phyloP scores from a whole-genome alignment of 2,113 vertebrate species.

The Corythoichthys intestinalis region DNA sequence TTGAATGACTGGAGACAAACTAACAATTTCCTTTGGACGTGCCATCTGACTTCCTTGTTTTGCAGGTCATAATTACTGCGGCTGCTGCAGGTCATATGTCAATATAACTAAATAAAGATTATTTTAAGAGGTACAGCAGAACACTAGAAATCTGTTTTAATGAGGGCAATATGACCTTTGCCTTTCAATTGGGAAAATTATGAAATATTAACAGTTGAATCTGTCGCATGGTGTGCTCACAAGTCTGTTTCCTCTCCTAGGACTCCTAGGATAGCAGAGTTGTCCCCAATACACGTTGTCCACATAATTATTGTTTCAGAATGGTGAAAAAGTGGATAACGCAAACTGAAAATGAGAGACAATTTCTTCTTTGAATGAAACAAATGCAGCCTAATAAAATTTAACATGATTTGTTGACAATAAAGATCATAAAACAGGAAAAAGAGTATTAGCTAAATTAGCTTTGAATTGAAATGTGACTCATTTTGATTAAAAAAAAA shows the following conservation, averaged over 20 bases:
- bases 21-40: not conserved
- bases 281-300: too few species aligned
- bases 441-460: not conserved
- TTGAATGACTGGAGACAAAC: not conserved
- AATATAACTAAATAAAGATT: not conserved
- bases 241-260: not conserved
- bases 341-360: not conserved
- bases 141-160: not conserved
- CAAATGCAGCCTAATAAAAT: not conserved
- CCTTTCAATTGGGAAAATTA: not conserved
- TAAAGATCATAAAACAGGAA: not conserved
- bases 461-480: not conserved
- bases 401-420: not conserved
- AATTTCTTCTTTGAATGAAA: not conserved
- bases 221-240: not conserved
- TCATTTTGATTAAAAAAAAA: too few species aligned
- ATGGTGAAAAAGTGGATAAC: not conserved
- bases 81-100: constrained; percentile 3
- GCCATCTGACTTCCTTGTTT: not conserved
- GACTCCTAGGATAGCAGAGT: too few species aligned
- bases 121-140: not conserved
- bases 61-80: constrained; percentile 3
- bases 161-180: not conserved
- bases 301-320: not conserved
- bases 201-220: not conserved